Base-by-base conservation (phyloP, 2,888 invertebrate genomes). In the Cartodere bifasciata region DNA sequence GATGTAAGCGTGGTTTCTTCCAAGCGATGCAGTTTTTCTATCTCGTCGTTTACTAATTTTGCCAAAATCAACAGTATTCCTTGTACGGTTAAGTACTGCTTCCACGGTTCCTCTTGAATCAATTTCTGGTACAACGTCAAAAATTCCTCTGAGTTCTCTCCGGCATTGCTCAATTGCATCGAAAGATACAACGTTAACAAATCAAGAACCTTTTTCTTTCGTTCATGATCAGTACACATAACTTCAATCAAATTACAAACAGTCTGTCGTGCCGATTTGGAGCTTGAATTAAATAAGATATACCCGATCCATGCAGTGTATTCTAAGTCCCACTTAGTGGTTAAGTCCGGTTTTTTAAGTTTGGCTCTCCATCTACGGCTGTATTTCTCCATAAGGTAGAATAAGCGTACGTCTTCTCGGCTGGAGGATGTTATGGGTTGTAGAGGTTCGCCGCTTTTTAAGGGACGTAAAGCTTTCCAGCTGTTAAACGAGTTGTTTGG, bases 1-100 rank as follows among this genome's bases (percentile, higher is more conserved):
- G 92, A 91, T 1, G 87, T 92, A 2, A 95, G 67, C 0, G 91
- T 90, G 1, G 87, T 87, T 50, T 88, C 88, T 57, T 95, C 95
- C 16, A 94, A 64, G 7, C 79, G 74, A 56, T 88, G 87, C 11
- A 95, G 65, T 45, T 87, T 80, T 38, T 82, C 79, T 22, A 92
- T 90, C 65, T 95, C 94, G 42, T 75, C 71, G 0, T 85, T 86
- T 52, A 95, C 72, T 13, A 94, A 65, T 45, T 83, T 77, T 0
- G 90, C 91, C 28, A 95, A 71, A 41, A 82, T 75, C 4, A 79
- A 71, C 29, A 94, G 67, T 1, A 92, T 84, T 2, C 91, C 90
- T 30, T 79, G 76, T 3, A 92, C 64, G 0, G 91, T 88, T 36
- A 95, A 65, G 63, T 91, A 94, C 53, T 90, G 88, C 47, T 90